These are phyloP conservation scores for Phortica variegata DNA, from an alignment of 1,140 invertebrate species.

Conservation along the genomic window DNA sequence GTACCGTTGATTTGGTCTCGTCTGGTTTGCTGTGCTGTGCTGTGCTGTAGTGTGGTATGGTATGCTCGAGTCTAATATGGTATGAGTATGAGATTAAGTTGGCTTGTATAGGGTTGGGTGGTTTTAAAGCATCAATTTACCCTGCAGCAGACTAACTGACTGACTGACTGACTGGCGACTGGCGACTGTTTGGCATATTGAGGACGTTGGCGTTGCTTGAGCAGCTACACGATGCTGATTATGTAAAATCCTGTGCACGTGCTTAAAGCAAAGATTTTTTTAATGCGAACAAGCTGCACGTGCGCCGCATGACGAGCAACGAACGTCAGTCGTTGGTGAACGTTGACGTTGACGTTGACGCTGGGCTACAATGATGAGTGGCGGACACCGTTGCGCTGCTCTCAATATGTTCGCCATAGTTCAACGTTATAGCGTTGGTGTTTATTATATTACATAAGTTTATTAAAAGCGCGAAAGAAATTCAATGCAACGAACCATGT, in stretches of 20 bases:
- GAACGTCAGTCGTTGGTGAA: slow-evolving; percentile 1
- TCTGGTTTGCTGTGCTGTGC: slow-evolving; percentile 1
- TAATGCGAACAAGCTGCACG: slow-evolving; percentile 48
- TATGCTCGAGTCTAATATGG: no score
- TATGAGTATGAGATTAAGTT: no score
- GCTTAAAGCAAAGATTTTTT: slow-evolving; percentile 53
- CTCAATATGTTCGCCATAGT: slow-evolving; percentile 8
- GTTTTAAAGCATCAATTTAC: no score
- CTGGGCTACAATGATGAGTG: background rate
- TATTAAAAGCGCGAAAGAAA: slow-evolving; percentile 47
- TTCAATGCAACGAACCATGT: slow-evolving; percentile 3
- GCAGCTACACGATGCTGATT: slow-evolving; percentile 31
- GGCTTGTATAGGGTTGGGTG: no score
- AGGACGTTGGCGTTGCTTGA: slow-evolving; percentile 12
- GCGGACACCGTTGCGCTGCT: background rate
- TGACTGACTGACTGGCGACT: no score
- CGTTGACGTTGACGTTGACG: slow-evolving; percentile 13
- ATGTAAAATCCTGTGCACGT: slow-evolving; percentile 53
- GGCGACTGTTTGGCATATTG: no score
- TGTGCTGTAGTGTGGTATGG: slow-evolving; percentile 11
- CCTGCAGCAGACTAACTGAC: no score
- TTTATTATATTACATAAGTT: slow-evolving; percentile 54
- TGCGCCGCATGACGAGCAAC: slow-evolving; percentile 22
- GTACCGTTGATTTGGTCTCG: slow-evolving; percentile 29
- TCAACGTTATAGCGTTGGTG: slow-evolving; percentile 37